Conservation (phyloP, 2,888 invertebrate genomes). For the Nomada flava region DNA sequence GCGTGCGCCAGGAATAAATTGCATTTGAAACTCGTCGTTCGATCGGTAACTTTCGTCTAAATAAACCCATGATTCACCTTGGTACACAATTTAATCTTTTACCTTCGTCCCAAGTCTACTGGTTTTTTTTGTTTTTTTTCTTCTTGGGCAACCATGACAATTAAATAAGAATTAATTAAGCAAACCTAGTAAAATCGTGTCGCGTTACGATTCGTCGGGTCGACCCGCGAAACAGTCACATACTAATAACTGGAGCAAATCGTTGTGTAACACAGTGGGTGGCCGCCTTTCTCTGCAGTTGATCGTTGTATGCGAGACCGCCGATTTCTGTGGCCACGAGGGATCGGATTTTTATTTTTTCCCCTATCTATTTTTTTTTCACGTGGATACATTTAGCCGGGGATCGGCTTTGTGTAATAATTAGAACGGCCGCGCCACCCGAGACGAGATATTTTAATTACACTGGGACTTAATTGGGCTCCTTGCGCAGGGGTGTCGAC, state of each 20-base stretch:
- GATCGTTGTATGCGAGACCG: conserved; percentile 57
- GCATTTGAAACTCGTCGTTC: conserved; percentile 14
- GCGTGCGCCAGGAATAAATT: conserved; percentile 10
- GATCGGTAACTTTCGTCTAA: background rate
- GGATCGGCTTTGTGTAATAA: conserved; percentile 47
- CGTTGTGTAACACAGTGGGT: conserved; percentile 80
- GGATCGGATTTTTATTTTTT: conserved; percentile 38
- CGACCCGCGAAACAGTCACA: conserved; percentile 67
- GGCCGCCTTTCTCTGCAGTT: conserved; percentile 79
- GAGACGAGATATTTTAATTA: conserved; percentile 47
- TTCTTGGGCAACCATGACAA: no score
- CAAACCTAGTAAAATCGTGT: conserved; percentile 37
- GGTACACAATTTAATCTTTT: no score
- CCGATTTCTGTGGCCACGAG: conserved; percentile 37
- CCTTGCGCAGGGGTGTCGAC: conserved; percentile 29
- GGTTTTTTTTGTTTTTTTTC: no score
- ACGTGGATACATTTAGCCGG: conserved; percentile 21
- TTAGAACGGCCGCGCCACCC: conserved; percentile 29
- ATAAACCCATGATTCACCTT: background rate
- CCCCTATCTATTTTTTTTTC: conserved; percentile 7
- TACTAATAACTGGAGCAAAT: conserved; percentile 78
- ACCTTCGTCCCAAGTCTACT: no score
- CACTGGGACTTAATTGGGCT: conserved; percentile 33
- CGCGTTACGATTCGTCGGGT: conserved; percentile 63
- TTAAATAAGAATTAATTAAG: no score